Evolutionary conservation across 2,888 invertebrate species (phyloP), one percentile per base, ranked within the genome.

Genomic region (Steromphala cineraria): DNA sequence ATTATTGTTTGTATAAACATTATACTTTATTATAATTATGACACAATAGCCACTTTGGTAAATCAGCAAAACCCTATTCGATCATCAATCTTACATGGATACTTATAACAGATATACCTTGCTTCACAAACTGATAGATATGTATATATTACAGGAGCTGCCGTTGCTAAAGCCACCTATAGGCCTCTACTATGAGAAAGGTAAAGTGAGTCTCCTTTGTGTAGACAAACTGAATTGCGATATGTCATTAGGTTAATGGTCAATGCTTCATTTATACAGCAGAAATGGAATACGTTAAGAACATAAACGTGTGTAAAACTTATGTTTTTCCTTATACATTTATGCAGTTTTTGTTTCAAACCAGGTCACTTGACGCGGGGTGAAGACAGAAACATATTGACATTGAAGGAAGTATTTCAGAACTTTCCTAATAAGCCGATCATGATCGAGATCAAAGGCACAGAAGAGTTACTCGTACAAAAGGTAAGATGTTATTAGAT

Each of bases 381-480:
- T 10, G 83, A 85, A 2, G 93, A 93, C 80, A 82, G 92, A n/a
- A 86, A 83, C 85, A 95, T 96, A 86, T 95, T 95, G 19, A 91
- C 95, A 31, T 92, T 96, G 53, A 92, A 94, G 86, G 95, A 96
- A 81, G 95, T 96, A 15, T 96, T 96, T 88, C 93, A 94, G 84
- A 91, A 92, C 52, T 96, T 95, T 91, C 95, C 95, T 1, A 89
- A 93, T 75, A 92, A 95, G 24, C 95, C 95, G 0, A 95, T 96
- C 81, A 96, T 95, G 88, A 95, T 95, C 84, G 95, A 95, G 87
- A 94, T 95, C 79, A 96, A 96, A 92, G 91, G 94, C 31, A 94
- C 95, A 85, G 93, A 95, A 89, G 94, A 95, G 86, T 89, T 91
- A 75, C 94, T 96, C 15, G 95, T 96, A 82, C 86, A 92, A 62